Percentiles rank a stretch among this genome's conserved stretches.
Evolutionary conservation across 2,797 vertebrate genomes (phyloP).

Genomic region (Oreochromis mossambicus): DNA sequence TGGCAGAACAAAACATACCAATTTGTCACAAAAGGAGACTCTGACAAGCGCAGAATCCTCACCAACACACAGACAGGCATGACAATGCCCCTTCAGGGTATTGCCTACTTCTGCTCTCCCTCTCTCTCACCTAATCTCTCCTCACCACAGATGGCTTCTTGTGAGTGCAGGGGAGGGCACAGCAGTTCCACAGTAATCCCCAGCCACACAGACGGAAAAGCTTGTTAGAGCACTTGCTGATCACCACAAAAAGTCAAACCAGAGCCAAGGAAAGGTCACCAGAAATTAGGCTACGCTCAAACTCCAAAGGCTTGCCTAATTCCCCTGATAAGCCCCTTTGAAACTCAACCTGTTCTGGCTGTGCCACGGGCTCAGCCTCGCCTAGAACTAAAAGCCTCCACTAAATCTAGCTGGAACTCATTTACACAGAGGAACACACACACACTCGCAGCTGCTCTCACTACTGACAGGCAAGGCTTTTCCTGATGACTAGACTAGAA

Average conservation of each 20-base stretch:
- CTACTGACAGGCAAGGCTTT: slow-evolving; percentile 56
- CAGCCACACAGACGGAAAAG: slow-evolving; percentile 80
- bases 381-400: slow-evolving; percentile 69
- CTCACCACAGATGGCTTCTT: slow-evolving; percentile 72
- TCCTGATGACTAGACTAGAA: slow-evolving; percentile 70
- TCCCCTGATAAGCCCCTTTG: slow-evolving; percentile 77
- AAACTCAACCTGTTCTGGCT: slow-evolving; percentile 76
- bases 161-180: slow-evolving; percentile 71
- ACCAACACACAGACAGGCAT: slow-evolving; percentile 71
- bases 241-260: slow-evolving; percentile 82
- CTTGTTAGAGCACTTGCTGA: slow-evolving; percentile 82
- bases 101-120: slow-evolving; percentile 54
- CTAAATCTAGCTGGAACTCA: slow-evolving; percentile 76
- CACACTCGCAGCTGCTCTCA: slow-evolving; percentile 54
- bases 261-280: slow-evolving; percentile 80
- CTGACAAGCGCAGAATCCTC: slow-evolving; percentile 65
- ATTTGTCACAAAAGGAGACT: slow-evolving; percentile 67
- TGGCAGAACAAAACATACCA: slow-evolving; percentile 64
- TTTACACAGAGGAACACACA: slow-evolving; percentile 68
- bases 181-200: slow-evolving; percentile 75
- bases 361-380: slow-evolving; percentile 69
- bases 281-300: slow-evolving; percentile 77
- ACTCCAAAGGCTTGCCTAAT: slow-evolving; percentile 78
- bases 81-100: slow-evolving; percentile 71
- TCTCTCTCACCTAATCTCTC: slow-evolving; percentile 53